Percentiles rank a stretch among this genome's conserved stretches.
phyloP scores from a whole-genome alignment of 2,797 vertebrate genomes.

The Phalanger gymnotis region DNA sequence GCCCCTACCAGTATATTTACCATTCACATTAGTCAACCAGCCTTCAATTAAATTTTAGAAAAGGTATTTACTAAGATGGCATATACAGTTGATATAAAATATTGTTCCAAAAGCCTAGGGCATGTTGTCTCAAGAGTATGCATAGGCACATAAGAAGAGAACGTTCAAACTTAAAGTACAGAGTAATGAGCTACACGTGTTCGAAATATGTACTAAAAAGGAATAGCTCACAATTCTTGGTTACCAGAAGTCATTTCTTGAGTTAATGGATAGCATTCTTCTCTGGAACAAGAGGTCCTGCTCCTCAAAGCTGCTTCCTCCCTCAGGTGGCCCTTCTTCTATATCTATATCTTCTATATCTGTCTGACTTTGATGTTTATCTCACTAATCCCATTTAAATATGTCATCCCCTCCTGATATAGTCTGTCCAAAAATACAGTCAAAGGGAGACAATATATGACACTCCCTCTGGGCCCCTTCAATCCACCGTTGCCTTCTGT shows the following conservation, averaged over 20 bases:
- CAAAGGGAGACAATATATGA: background rate
- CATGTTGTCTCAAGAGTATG: background rate
- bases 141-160: background rate
- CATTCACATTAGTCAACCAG: background rate
- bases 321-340: background rate
- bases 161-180: background rate
- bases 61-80: background rate
- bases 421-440: background rate
- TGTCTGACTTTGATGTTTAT: background rate
- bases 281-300: background rate
- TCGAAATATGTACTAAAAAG: background rate
- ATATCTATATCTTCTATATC: background rate
- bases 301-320: background rate
- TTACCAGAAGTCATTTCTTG: background rate
- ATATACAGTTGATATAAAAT: background rate
- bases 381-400: background rate
- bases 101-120: background rate
- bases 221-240: background rate
- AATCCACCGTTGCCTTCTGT: background rate
- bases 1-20: background rate
- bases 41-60: background rate
- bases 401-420: background rate
- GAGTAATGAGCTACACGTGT: background rate
- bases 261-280: background rate
- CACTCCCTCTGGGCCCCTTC: background rate